These are phyloP conservation scores for Cataglyphis livida DNA, from an alignment of 2,888 invertebrate genomes.

Conservation along the genomic window DNA sequence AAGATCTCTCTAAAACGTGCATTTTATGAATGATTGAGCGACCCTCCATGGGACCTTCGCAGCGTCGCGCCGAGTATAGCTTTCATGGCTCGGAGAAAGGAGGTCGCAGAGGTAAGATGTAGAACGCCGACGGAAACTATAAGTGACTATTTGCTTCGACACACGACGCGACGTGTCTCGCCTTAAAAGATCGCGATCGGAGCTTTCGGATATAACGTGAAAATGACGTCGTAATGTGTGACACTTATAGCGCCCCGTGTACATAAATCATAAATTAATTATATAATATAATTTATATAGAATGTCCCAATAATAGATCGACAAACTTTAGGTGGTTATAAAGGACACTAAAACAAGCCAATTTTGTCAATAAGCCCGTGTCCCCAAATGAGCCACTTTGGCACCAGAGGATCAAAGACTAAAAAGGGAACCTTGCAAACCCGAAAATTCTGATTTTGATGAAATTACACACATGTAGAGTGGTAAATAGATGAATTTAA, in stretches of 20 bases:
- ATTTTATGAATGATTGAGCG: slow-evolving; percentile 81
- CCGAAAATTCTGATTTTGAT: no score
- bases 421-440: no score
- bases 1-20: slow-evolving; percentile 78
- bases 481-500: no score
- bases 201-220: background rate
- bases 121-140: slow-evolving; percentile 40
- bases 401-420: no score
- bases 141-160: slow-evolving; percentile 35
- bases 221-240: slow-evolving; percentile 15
- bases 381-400: no score
- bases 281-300: no score
- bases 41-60: slow-evolving; percentile 61
- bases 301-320: no score
- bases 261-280: background rate
- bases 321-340: no score
- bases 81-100: slow-evolving; percentile 55
- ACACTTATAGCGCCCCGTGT: background rate
- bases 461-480: no score
- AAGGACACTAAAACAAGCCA: no score
- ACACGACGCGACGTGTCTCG: background rate
- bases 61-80: slow-evolving; percentile 53
- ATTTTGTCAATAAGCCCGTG: no score
- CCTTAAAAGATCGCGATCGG: slow-evolving; percentile 33
- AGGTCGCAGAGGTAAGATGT: slow-evolving; percentile 41